Evolutionary conservation across 2,113 vertebrate species (phyloP).

Genomic region (Colius striatus): DNA sequence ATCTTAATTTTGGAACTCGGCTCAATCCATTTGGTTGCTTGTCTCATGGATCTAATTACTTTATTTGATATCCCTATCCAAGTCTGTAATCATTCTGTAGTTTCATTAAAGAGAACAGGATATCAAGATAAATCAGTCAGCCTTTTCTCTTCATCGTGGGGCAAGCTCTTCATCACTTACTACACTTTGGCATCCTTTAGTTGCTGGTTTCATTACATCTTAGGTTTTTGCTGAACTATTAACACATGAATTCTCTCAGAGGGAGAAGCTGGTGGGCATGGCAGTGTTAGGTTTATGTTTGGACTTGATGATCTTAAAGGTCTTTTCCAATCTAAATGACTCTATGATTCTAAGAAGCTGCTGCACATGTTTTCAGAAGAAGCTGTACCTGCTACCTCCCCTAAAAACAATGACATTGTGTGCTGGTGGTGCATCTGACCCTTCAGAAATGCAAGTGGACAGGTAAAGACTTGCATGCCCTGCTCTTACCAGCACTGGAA

Average conservation of each 20-base stretch:
- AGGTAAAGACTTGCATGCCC: background rate
- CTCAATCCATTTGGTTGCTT: conserved; percentile 27
- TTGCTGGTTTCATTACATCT: background rate
- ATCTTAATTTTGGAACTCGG: conserved; percentile 51
- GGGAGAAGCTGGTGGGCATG: background rate
- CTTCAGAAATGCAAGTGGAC: background rate
- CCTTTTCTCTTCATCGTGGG: background rate
- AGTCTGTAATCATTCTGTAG: conserved; percentile 7
- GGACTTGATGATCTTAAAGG: background rate
- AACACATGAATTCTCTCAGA: background rate
- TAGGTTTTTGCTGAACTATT: background rate
- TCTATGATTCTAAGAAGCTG: background rate
- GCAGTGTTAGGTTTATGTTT: background rate
- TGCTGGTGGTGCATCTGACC: background rate
- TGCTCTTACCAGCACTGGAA: background rate
- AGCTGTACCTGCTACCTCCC: background rate
- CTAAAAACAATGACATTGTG: rapidly evolving
- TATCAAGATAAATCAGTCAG: conserved; percentile 27
- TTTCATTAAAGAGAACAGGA: conserved; percentile 34
- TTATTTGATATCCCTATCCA: conserved; percentile 38
- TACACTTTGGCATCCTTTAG: background rate
- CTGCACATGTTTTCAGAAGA: background rate
- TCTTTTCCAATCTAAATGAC: background rate
- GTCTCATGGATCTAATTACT: conserved; percentile 42
- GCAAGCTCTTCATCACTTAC: background rate